Evolutionary conservation across 2,113 vertebrate species (phyloP).

Genomic region (Epinephelus fuscoguttatus): DNA sequence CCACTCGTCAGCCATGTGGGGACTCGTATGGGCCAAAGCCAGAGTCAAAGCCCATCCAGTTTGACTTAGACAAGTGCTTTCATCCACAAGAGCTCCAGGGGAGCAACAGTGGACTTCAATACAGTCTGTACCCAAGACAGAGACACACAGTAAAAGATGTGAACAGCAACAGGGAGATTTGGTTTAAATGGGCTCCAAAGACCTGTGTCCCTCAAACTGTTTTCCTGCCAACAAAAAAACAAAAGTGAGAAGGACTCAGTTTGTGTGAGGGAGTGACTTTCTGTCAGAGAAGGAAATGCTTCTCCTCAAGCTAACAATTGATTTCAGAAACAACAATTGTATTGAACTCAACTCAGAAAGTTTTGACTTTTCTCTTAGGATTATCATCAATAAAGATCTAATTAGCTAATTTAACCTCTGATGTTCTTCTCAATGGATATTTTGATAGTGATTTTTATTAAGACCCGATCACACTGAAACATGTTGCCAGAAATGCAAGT

Average conservation of each 20-base stretch:
- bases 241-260: neutral
- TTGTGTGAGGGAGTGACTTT: neutral
- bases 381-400: no score
- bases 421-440: no score
- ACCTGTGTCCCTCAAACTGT: neutral
- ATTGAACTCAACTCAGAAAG: no score
- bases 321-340: neutral
- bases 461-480: no score
- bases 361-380: no score
- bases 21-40: neutral
- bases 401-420: no score
- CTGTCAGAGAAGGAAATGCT: neutral
- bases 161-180: neutral
- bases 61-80: neutral
- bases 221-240: neutral
- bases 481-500: no score
- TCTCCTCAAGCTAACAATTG: neutral
- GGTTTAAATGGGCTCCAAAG: neutral
- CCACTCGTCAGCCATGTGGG: neutral
- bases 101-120: neutral
- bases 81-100: neutral
- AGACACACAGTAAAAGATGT: neutral
- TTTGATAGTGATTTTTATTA: no score
- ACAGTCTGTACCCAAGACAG: neutral
- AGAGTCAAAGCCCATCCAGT: neutral